Evolutionary conservation across 2,113 vertebrate genomes (phyloP), one percentile per base, ranked within the genome.

Genomic region (Cyanistes caeruleus): DNA sequence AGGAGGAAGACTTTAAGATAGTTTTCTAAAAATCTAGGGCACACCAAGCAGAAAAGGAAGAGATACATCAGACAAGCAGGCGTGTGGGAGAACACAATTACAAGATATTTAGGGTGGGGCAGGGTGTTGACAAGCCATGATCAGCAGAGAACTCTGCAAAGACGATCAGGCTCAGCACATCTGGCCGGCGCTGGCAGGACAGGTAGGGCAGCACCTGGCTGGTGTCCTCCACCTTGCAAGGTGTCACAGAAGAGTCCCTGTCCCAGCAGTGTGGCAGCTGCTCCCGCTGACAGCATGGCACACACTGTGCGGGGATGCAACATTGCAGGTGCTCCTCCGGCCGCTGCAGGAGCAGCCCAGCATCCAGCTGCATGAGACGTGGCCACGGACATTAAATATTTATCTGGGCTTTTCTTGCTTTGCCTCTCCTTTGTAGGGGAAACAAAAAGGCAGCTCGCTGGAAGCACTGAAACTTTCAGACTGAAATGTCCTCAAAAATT

Each of bases 301-400:
- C 0, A 0, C 9, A 1, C 33, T 0, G 0, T 2, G 5, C 2
- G 3, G 31, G 56, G 22, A 15, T 51, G 56, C 19, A 4, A 4
- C 30, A 6, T 4, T 0, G 0, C 30, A 3, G 53, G 22, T 20
- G 44, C 53, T 87, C 11, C 35, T 73, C 43, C 0, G 0, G 51
- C 55, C 0, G 0, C 48, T 53, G 58, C 49, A 21, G 41, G 18
- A 31, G 31, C 89, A 59, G 48, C 53, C 49, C 75, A 8, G 33
- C 39, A 30, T 31, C 65, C 56, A 20, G 13, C 68, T 70, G 76
- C 39, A 3, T 1, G 33, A 67, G 31, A 41, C 6, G 10, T 1
- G 31, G 24, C 51, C 31, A 2, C 15, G 15, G 56, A 15, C 1
- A 1, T 64, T 10, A 52, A 68, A 49, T n/a, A 44, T 72, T 82